Evolutionary conservation across 2,113 vertebrate genomes (phyloP).

Genomic region (Caretta caretta): DNA sequence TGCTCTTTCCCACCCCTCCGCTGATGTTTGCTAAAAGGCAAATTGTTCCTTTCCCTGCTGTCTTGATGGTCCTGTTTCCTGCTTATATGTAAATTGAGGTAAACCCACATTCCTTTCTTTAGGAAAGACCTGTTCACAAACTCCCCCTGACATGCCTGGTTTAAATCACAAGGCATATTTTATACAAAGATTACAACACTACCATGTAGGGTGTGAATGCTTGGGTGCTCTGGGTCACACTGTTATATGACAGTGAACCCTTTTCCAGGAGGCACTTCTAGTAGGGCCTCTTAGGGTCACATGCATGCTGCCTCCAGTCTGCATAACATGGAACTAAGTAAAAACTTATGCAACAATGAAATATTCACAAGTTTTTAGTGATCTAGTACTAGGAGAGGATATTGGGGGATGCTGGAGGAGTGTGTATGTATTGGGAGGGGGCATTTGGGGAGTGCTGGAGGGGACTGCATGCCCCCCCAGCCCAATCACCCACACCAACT

Average conservation of each 20-base stretch:
- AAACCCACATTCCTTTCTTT: background rate
- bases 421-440: no score
- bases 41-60: background rate
- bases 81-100: background rate
- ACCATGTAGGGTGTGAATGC: background rate
- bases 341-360: background rate
- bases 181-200: background rate
- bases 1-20: background rate
- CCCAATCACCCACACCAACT: no score
- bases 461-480: no score
- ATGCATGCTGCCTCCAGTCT: background rate
- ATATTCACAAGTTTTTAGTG: background rate
- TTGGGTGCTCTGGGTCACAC: background rate
- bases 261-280: background rate
- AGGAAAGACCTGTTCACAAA: background rate
- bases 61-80: background rate
- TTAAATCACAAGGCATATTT: background rate
- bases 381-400: background rate
- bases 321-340: background rate
- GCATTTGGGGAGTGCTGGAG: no score
- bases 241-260: background rate
- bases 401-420: no score
- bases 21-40: background rate
- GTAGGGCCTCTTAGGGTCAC: background rate
- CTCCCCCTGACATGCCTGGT: background rate